Evolutionary conservation across 2,888 invertebrate species (phyloP).

Genomic region (Metacarcinus magister): DNA sequence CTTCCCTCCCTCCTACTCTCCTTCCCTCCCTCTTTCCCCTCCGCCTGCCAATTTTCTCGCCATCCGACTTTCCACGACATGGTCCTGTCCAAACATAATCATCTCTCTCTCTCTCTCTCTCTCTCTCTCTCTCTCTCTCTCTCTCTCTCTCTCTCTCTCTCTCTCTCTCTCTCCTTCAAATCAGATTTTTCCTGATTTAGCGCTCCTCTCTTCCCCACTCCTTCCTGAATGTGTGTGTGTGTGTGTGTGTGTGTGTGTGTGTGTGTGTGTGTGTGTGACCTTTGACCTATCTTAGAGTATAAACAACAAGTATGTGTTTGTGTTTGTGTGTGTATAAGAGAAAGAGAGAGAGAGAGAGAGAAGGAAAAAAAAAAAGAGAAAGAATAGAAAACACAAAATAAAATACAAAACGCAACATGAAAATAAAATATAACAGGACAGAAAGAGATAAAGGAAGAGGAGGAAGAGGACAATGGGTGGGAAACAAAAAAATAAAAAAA

Average conservation of each 20-base stretch:
- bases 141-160: not conserved
- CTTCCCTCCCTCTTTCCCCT: not conserved
- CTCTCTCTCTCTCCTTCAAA: not conserved
- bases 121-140: conserved; percentile 21
- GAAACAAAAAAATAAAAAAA: not conserved
- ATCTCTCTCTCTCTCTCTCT: conserved; percentile 19
- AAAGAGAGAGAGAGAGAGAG: conserved; percentile 4
- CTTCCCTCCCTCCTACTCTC: not conserved
- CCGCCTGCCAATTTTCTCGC: not conserved
- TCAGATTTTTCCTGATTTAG: not conserved
- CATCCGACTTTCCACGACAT: not conserved
- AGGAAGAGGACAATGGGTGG: not conserved
- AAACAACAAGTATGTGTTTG: not conserved
- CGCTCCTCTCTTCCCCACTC: not conserved
- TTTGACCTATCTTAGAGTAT: not conserved
- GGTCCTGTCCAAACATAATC: conserved; percentile 7
- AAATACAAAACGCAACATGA: not conserved
- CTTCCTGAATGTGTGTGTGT: not conserved
- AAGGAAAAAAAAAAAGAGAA: not conserved
- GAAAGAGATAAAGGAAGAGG: not conserved
- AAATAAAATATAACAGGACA: not conserved
- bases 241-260: conserved; percentile 32
- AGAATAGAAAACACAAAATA: not conserved
- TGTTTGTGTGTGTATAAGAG: not conserved
- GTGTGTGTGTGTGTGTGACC: conserved; percentile 17